These are phyloP conservation scores for Azorinus chamasolen DNA, from an alignment of 2,888 invertebrate species.

Conservation along the genomic window DNA sequence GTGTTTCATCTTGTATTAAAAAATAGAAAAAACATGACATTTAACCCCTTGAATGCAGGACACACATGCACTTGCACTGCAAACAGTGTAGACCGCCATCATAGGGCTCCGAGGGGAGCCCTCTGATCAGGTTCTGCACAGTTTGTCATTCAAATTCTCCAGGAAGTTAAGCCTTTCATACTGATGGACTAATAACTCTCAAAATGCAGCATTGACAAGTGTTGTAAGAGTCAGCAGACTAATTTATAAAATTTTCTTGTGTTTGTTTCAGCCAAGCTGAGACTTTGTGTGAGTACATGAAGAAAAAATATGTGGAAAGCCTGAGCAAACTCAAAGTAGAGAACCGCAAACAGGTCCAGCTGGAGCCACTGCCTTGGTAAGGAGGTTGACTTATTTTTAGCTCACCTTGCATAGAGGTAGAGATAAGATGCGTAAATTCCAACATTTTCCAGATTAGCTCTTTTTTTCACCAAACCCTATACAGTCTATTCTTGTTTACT, in stretches of 20 bases:
- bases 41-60: too few species aligned
- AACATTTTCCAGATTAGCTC: too few species aligned
- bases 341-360: constrained; percentile 28
- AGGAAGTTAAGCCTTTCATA: background rate
- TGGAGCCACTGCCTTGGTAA: constrained; percentile 34
- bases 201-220: too few species aligned
- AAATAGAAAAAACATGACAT: too few species aligned
- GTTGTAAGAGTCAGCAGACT: too few species aligned
- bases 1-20: too few species aligned
- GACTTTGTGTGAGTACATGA: constrained; percentile 51
- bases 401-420: background rate
- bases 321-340: constrained; percentile 47
- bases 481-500: too few species aligned
- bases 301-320: constrained; percentile 38
- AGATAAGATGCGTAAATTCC: too few species aligned
- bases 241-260: background rate
- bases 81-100: too few species aligned
- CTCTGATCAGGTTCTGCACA: background rate
- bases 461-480: too few species aligned
- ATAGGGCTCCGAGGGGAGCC: too few species aligned
- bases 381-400: background rate
- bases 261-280: constrained; percentile 40
- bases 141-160: background rate
- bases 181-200: background rate
- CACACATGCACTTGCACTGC: too few species aligned